A percentile compares a stretch with the other conserved stretches of the same genome.
Evolutionary conservation across 1,140 invertebrate species (phyloP).

Genomic region (Alviniconcha marisindica): DNA sequence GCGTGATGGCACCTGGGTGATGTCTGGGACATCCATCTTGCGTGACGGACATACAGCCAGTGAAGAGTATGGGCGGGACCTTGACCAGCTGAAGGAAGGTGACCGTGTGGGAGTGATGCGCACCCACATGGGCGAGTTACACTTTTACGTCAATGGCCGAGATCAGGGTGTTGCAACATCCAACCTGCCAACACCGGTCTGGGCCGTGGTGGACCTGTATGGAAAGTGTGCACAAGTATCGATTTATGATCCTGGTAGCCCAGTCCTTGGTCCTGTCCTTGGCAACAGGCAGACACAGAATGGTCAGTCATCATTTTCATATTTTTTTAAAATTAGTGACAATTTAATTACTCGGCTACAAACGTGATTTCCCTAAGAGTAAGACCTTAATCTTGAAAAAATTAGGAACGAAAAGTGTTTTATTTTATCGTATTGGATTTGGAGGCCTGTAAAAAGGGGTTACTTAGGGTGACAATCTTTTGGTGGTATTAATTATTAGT

Average conservation of each 20-base stretch:
- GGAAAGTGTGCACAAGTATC: constrained; percentile 94
- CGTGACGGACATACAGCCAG: constrained; percentile 87
- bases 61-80: constrained; percentile 87
- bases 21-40: constrained; percentile 90
- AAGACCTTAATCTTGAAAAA: too few relatives aligned
- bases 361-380: too few relatives aligned
- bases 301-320: too few relatives aligned
- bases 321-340: too few relatives aligned
- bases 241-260: constrained; percentile 67
- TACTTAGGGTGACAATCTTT: too few relatives aligned
- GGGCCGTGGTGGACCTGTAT: constrained; percentile 93
- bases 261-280: background rate
- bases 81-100: constrained; percentile 90
- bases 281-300: constrained; percentile 38
- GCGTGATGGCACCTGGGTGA: constrained; percentile 90
- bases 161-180: constrained; percentile 90
- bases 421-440: too few relatives aligned
- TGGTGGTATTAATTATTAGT: too few relatives aligned
- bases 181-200: constrained; percentile 86
- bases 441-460: too few relatives aligned
- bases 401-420: too few relatives aligned
- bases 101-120: constrained; percentile 80
- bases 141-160: constrained; percentile 93
- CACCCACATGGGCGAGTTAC: constrained; percentile 83
- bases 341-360: too few relatives aligned